Evolutionary conservation across 1,140 invertebrate genomes (phyloP).

Genomic region (Pachyrhynchus sulphureomaculatus): DNA sequence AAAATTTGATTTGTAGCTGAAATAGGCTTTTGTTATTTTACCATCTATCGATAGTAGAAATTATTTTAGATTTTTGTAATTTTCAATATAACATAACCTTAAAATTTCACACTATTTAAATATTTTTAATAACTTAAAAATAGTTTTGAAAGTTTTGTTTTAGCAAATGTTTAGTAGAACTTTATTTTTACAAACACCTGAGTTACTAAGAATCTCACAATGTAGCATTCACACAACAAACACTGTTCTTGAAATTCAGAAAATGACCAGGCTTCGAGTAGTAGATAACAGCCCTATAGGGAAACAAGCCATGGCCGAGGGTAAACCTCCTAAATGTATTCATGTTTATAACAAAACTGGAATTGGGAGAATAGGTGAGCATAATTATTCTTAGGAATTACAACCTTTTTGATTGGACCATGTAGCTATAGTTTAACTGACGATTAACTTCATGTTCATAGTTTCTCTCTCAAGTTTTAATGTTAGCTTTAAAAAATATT

Average conservation of each 20-base stretch:
- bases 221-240: slow-evolving; percentile 59
- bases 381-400: no score
- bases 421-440: no score
- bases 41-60: no score
- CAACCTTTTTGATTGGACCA: no score
- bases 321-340: slow-evolving; percentile 86
- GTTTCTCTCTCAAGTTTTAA: slow-evolving; percentile 21
- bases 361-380: slow-evolving; percentile 62
- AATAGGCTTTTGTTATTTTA: no score
- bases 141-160: no score
- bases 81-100: no score
- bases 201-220: background rate
- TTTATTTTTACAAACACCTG: background rate
- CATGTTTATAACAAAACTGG: slow-evolving; percentile 83
- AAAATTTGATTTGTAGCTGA: no score
- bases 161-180: background rate
- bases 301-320: slow-evolving; percentile 89
- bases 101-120: no score
- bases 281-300: slow-evolving; percentile 97
- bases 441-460: no score
- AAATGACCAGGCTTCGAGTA: slow-evolving; percentile 78
- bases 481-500: slow-evolving; percentile 3
- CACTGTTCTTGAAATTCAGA: slow-evolving; percentile 63
- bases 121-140: no score
- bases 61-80: no score